Evolutionary conservation across 2,797 vertebrate species (phyloP), one percentile per base, ranked within the genome.

Genomic region (Coreius guichenoti): DNA sequence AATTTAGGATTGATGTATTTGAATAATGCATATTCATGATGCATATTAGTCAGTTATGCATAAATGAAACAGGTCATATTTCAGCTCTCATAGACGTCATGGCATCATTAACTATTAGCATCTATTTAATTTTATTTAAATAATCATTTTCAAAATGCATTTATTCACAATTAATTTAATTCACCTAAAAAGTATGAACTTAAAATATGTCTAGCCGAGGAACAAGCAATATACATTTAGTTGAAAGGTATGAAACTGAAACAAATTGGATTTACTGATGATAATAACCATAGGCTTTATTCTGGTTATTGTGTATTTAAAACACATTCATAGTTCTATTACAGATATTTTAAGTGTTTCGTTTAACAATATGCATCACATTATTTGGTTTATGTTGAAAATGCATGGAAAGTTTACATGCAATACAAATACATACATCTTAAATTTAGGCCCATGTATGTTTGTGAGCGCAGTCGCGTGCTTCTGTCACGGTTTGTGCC

Each of bases 401-500:
- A 63, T 14, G 5, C 12, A 63, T 14, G 58, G 2, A 1, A 6
- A 29, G 12, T 61, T 26, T 6, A 16, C 58, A 63, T 63, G 58
- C 58, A 61, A 5, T 12, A 12, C 56, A 56, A 56, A 56, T 17
- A 2, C 49, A 51, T 51, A 11, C 12, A 51, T 51, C 49, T 1
- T 17, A 2, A 5, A 17, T 51, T 47, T 7, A 0, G 5, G 5
- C 4, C 33, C 33, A 33, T 3, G 3, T 4, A 4, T 33, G 33
- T n/a, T n/a, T 33, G 33, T 4, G 33, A 36, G 33, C 33, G 33
- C 33, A 36, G 36, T 6, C 1, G 36, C 36, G 36, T 9, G 39
- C 9, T 9, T 4, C 4, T 5, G 33, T 36, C n/a, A n/a, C n/a
- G n/a, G n/a, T n/a, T n/a, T 2, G 39, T 14, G 12, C 36, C 95